Percentiles rank a stretch among this genome's conserved stretches.
Evolutionary conservation across 2,888 invertebrate genomes (phyloP).

Genomic region (Actias luna): DNA sequence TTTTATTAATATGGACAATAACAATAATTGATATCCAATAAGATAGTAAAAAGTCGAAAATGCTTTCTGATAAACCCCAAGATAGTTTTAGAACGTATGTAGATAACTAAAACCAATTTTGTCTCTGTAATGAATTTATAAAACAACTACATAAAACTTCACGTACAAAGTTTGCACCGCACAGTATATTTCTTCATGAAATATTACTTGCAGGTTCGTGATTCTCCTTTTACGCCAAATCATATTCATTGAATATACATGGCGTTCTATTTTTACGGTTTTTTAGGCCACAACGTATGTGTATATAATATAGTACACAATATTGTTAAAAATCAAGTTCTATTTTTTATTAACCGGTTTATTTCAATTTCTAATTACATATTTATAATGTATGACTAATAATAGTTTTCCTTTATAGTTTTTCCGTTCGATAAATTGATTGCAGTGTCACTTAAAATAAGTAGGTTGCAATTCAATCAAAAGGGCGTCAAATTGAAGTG

Average conservation of each 20-base stretch:
- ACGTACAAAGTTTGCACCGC: background rate
- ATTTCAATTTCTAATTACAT: background rate
- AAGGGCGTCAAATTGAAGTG: too few relatives aligned
- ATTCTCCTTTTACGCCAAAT: background rate
- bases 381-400: background rate
- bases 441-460: too few relatives aligned
- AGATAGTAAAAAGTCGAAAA: too few relatives aligned
- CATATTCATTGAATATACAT: background rate
- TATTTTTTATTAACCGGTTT: background rate
- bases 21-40: too few relatives aligned
- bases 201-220: constrained; percentile 2
- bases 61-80: background rate
- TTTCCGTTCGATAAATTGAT: too few relatives aligned
- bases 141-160: background rate
- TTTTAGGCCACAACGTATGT: background rate
- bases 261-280: background rate
- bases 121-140: background rate
- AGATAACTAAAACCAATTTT: background rate
- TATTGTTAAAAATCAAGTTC: background rate
- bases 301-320: background rate
- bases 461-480: too few relatives aligned
- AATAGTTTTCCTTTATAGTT: too few relatives aligned
- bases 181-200: background rate
- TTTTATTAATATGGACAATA: too few relatives aligned
- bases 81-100: background rate